phyloP scores from a whole-genome alignment of 2,888 invertebrate species.

The Meiosimyza platycephala region DNA sequence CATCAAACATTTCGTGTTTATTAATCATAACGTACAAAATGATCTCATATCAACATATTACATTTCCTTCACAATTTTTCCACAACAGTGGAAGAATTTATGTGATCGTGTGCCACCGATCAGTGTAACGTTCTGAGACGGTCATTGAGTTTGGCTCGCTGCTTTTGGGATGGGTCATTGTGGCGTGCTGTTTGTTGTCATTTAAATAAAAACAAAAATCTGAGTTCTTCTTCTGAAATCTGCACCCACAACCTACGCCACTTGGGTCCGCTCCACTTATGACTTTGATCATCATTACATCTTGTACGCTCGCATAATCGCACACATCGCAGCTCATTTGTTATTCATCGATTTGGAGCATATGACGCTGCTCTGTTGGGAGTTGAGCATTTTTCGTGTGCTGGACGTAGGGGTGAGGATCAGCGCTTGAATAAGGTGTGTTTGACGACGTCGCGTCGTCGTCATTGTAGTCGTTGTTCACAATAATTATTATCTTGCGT shows the following conservation, averaged over 20 bases:
- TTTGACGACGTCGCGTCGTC: slow-evolving; percentile 13
- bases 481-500: slow-evolving; percentile 14
- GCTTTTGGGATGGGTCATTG: slow-evolving; percentile 8
- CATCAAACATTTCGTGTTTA: too few species aligned
- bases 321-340: slow-evolving; percentile 5
- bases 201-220: not conserved
- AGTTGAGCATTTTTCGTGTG: not conserved
- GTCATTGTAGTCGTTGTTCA: not conserved
- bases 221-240: not conserved
- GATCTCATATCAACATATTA: too few species aligned
- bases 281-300: not conserved
- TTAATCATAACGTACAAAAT: too few species aligned
- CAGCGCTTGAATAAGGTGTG: slow-evolving; percentile 12
- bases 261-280: slow-evolving; percentile 5
- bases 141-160: slow-evolving; percentile 6
- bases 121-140: not conserved
- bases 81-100: not conserved
- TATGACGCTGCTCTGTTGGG: not conserved
- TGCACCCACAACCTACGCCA: slow-evolving; percentile 8
- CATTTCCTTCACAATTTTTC: too few species aligned
- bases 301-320: slow-evolving; percentile 1
- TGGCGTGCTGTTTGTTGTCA: not conserved
- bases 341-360: slow-evolving; percentile 21
- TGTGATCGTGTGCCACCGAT: slow-evolving; percentile 22
- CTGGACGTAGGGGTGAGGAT: slow-evolving; percentile 5